phyloP scores from a whole-genome alignment of 2,797 vertebrate genomes.

The Neosilurus hyrtlii region DNA sequence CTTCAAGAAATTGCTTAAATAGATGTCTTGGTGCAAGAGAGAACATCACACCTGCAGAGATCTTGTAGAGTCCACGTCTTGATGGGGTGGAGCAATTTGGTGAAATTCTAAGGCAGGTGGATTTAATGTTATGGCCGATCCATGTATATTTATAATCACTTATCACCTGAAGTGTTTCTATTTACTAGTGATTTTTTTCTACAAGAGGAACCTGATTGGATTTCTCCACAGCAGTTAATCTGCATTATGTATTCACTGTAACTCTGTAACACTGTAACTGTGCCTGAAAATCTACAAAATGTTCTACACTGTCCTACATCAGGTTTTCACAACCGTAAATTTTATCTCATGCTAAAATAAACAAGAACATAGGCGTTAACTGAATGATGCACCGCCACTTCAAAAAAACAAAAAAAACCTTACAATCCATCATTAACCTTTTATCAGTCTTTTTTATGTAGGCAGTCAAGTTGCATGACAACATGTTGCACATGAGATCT shows the following conservation, averaged over 20 bases:
- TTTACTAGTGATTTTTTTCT: neutral
- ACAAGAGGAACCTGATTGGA: neutral
- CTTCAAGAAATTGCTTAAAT: too few species aligned
- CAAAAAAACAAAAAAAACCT: neutral
- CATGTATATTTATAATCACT: neutral
- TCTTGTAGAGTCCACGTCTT: too few species aligned
- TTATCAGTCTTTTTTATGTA: neutral
- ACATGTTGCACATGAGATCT: neutral
- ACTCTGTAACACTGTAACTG: neutral
- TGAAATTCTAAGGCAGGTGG: too few species aligned
- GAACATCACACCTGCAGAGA: too few species aligned
- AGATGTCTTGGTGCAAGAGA: too few species aligned
- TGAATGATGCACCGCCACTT: too few species aligned
- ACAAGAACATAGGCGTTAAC: neutral
- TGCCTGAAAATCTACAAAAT: neutral
- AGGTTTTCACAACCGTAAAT: neutral
- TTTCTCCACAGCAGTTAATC: neutral
- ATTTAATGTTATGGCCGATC: too few species aligned
- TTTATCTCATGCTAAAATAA: neutral
- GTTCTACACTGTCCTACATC: neutral
- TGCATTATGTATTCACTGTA: neutral
- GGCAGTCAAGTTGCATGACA: neutral
- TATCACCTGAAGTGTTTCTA: neutral
- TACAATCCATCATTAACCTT: neutral
- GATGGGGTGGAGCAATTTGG: too few species aligned